Base-by-base conservation (phyloP, 2,797 vertebrate species). In the Microhierax caerulescens region DNA sequence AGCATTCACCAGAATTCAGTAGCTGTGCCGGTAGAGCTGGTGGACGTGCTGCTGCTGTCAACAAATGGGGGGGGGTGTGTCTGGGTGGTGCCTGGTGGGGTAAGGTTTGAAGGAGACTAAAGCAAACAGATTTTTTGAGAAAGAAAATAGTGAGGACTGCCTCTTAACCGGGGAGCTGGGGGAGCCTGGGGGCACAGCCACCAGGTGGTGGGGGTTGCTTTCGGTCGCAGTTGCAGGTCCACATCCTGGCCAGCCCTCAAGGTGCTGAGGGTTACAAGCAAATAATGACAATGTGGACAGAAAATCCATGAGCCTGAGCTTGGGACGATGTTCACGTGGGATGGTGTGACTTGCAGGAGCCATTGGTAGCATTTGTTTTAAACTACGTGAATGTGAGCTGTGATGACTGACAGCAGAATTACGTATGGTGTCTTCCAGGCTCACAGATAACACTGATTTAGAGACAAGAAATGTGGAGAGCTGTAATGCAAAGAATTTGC, bases 251-350 rank as follows among this genome's bases (percentile, higher is more conserved):
- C 54, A 32, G 9, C 53, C 30, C 17, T 50, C 1, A 0, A 22
- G 6, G 2, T 7, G 32, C 47, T 63, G 48, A 30, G 68, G 36
- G 3, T 41, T 25, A 13, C 0, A 0, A 41, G 30, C 15, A 18
- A 36, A 10, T 32, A 41, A 27, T 2, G 5, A 20, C 15, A 57
- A 45, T 0, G 2, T 9, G 7, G 50, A n/a, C 37, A 64, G 48
- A 77, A 73, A 64, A 68, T 50, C 34, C 24, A 2, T 13, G 34
- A 64, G 14, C 21, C 24, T 43, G 28, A 56, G 24, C 11, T 16
- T 68, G 39, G 32, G 43, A 36, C 0, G 4, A 9, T 36, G 28
- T 30, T 73, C 19, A 5, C 1, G 1, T 25, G 34, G 32, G 45
- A 22, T 1, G 5, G 30, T 12, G 57, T 4, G 34, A 51, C 41